Evolutionary conservation across 2,888 invertebrate genomes (phyloP), one percentile per base, ranked within the genome.

Genomic region (Nysson spinosus): DNA sequence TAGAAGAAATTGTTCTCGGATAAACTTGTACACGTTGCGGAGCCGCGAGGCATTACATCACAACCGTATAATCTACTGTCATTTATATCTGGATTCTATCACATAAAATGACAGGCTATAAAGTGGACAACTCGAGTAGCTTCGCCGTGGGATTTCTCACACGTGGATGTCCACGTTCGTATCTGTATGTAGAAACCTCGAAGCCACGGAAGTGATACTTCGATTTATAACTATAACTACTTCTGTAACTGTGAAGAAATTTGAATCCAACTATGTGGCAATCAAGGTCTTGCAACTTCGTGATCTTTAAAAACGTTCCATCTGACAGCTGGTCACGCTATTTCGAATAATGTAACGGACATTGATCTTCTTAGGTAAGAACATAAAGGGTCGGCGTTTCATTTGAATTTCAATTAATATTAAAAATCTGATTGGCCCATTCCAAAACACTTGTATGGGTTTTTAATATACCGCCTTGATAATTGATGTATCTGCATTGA

Each of bases 91-190:
- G 63, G 55, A 47, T 62, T 62, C 62, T 74, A 74, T 77, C 78
- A 67, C 55, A 42, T 67, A 50, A 64, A 70, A 78, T 72, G 77
- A 73, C 75, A 72, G 78, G 62, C 64, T 72, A 71, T 78, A 74
- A 77, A 79, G 62, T 44, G 55, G 44, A 71, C 54, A 50, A 49
- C 50, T 37, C 14, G 60, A 35, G 49, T 52, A 43, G 47, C 55
- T 40, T 66, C 54, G 43, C 55, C 32, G 43, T 44, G 42, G 51
- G 55, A 66, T 61, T 68, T 68, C 65, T 68, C 67, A 47, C 63
- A 40, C 47, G 47, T 34, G 32, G 42, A 66, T 57, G 64, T 43
- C n/a, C n/a, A 43, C 47, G 43, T 26, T 24, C 35, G 44, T 30
- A 32, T 50, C 26, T 55, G 32, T 37, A 26, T 22, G 42, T 37